These are phyloP conservation scores for Agriopis marginaria DNA, from an alignment of 2,888 invertebrate species.

Conservation along the genomic window DNA sequence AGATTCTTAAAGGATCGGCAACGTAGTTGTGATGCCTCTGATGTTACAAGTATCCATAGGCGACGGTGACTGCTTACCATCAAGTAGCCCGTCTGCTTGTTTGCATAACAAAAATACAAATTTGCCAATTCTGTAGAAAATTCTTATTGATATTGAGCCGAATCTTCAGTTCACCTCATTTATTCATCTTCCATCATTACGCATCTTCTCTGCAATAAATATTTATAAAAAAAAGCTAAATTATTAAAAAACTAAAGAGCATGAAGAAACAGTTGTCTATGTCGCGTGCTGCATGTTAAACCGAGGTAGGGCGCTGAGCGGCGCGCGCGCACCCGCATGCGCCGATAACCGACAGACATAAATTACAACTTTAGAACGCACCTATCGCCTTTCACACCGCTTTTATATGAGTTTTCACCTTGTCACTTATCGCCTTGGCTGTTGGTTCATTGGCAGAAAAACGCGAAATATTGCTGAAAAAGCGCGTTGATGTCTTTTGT, in stretches of 20 bases:
- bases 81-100: no score
- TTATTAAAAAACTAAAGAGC: conserved; percentile 45
- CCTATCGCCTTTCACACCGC: conserved; percentile 79
- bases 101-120: no score
- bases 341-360: conserved; percentile 80
- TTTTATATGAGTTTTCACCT: conserved; percentile 78
- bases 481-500: conserved; percentile 44
- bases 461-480: conserved; percentile 19
- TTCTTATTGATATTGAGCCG: no score
- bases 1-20: no score
- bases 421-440: conserved; percentile 63
- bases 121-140: no score
- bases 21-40: no score
- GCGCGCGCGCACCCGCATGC: conserved; percentile 82
- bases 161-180: not conserved
- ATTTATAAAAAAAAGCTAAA: no score
- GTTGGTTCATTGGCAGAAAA: conserved; percentile 41
- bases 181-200: no score
- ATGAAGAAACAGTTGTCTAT: conserved; percentile 63
- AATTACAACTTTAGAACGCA: conserved; percentile 68
- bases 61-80: no score
- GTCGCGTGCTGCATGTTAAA: conserved; percentile 80
- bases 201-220: no score
- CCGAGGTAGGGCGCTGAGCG: conserved; percentile 35
- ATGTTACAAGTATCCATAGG: no score